Conservation (phyloP, 2,888 invertebrate genomes). For the Brenthis ino region DNA sequence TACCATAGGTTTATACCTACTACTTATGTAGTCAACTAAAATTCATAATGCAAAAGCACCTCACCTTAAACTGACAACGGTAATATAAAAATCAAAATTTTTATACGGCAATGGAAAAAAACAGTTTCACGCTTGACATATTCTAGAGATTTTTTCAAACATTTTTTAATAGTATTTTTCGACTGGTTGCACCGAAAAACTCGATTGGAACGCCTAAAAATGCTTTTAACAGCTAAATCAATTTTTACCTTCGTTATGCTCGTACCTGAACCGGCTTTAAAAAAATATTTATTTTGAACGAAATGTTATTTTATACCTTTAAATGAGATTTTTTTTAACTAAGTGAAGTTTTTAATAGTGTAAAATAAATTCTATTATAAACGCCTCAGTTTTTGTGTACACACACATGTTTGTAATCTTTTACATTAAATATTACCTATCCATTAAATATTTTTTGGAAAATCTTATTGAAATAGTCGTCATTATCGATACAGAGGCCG, state of each 20-base stretch:
- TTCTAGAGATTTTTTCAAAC: slow-evolving; percentile 16
- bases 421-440: too few species aligned
- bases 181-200: slow-evolving; percentile 26
- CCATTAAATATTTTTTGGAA: too few species aligned
- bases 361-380: too few species aligned
- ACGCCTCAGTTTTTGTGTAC: too few species aligned
- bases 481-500: too few species aligned
- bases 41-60: neutral
- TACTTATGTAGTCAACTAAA: too few species aligned
- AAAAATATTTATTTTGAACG: neutral
- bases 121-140: slow-evolving; percentile 8
- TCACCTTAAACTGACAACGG: neutral
- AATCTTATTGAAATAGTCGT: too few species aligned
- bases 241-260: slow-evolving; percentile 23
- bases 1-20: too few species aligned
- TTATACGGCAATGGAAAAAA: slow-evolving; percentile 2
- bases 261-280: neutral
- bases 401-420: too few species aligned
- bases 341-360: too few species aligned
- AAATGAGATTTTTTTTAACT: too few species aligned
- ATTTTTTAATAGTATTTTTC: slow-evolving; percentile 25
- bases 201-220: slow-evolving; percentile 24
- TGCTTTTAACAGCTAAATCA: slow-evolving; percentile 33
- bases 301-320: too few species aligned
- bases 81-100: neutral